A percentile compares a stretch with the other conserved stretches of the same genome.
These are phyloP conservation scores for Amniataba percoides DNA, from an alignment of 2,797 vertebrate genomes.

Conservation along the genomic window DNA sequence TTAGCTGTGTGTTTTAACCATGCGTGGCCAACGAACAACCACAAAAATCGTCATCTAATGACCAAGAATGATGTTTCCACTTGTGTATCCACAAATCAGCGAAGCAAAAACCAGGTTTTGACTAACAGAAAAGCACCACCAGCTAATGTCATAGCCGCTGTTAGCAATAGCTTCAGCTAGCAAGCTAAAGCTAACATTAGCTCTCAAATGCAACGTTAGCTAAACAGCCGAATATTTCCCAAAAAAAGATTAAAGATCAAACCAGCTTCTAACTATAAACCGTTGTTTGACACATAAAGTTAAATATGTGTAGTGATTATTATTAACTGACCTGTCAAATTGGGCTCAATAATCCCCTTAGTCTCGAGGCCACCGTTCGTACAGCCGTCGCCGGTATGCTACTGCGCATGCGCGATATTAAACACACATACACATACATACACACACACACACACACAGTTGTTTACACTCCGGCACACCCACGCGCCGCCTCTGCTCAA, in stretches of 20 bases:
- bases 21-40: neutral
- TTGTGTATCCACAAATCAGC: neutral
- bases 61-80: rapidly evolving
- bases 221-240: slow-evolving; percentile 12
- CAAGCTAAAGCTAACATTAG: slow-evolving; percentile 57
- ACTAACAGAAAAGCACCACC: neutral
- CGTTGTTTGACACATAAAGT: rapidly evolving
- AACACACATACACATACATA: neutral
- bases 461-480: slow-evolving; percentile 35
- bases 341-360: slow-evolving; percentile 78
- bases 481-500: neutral
- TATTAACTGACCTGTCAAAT: slow-evolving; percentile 82
- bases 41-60: neutral
- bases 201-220: slow-evolving; percentile 27
- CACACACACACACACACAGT: neutral
- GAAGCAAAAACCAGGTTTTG: neutral
- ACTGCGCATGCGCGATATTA: slow-evolving; percentile 78
- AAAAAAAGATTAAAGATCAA: neutral
- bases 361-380: slow-evolving; percentile 79
- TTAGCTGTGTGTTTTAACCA: slow-evolving; percentile 53
- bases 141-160: slow-evolving; percentile 59
- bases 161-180: slow-evolving; percentile 56
- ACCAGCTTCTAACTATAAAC: neutral
- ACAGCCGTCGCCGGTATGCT: slow-evolving; percentile 82
- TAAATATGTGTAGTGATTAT: neutral